Conservation (phyloP, 1,140 invertebrate species). For the Ips typographus region DNA sequence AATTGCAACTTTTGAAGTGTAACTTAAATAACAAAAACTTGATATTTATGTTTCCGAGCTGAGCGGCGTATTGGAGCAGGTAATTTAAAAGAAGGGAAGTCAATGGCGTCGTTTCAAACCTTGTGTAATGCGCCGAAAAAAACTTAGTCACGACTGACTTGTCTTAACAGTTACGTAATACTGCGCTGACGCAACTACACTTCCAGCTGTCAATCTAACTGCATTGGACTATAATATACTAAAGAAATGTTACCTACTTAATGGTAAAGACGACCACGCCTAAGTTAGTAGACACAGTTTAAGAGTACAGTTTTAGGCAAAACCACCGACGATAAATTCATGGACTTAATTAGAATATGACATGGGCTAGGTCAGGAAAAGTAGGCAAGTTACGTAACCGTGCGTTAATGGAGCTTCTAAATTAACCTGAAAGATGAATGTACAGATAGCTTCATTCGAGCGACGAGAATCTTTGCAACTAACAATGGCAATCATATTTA, state of each 20-base stretch:
- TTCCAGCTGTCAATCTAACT: neutral
- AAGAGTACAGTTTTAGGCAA: neutral
- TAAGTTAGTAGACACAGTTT: neutral
- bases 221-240: neutral
- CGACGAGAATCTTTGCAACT: neutral
- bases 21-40: no score
- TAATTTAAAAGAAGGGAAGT: no score
- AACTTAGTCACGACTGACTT: no score
- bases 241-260: slow-evolving; percentile 3
- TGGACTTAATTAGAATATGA: neutral
- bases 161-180: no score
- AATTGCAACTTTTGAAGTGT: no score
- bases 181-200: no score
- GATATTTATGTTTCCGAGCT: no score
- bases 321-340: slow-evolving; percentile 1
- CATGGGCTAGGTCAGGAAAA: slow-evolving; percentile 8
- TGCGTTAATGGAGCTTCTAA: neutral
- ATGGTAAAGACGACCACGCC: neutral
- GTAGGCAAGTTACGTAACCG: slow-evolving; percentile 7
- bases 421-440: slow-evolving; percentile 1
- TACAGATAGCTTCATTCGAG: slow-evolving; percentile 9
- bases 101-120: no score
- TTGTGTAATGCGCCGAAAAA: no score
- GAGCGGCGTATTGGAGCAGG: no score
- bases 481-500: slow-evolving; percentile 16